Percentiles rank a stretch among this genome's conserved stretches.
phyloP scores from a whole-genome alignment of 2,888 invertebrate genomes.

The Myopa testacea region DNA sequence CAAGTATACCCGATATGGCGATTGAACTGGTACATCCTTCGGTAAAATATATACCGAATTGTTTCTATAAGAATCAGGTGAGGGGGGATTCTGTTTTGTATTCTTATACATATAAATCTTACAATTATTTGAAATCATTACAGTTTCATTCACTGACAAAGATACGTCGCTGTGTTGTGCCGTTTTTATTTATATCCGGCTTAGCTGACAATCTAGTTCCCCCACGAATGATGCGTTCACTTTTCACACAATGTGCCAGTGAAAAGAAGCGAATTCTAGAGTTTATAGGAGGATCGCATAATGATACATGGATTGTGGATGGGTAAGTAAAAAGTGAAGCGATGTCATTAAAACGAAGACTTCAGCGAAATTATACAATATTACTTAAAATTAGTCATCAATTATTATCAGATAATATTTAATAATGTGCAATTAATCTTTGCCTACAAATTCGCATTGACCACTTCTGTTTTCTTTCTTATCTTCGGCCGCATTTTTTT shows the following conservation, averaged over 20 bases:
- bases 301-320: slow-evolving; percentile 92
- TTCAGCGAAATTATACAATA: no score
- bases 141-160: slow-evolving; percentile 82
- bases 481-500: not conserved
- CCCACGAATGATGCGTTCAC: slow-evolving; percentile 87
- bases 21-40: slow-evolving; percentile 74
- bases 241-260: slow-evolving; percentile 82
- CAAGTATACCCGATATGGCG: slow-evolving; percentile 94
- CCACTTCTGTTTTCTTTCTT: not conserved
- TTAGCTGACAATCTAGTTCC: slow-evolving; percentile 89
- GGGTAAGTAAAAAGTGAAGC: slow-evolving; percentile 71
- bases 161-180: slow-evolving; percentile 78
- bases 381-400: no score
- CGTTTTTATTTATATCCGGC: slow-evolving; percentile 90
- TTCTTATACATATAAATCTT: slow-evolving; percentile 3
- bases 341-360: no score
- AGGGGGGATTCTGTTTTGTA: slow-evolving; percentile 27
- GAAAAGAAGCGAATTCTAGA: slow-evolving; percentile 81
- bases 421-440: not conserved
- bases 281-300: slow-evolving; percentile 88
- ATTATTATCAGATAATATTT: not conserved
- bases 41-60: slow-evolving; percentile 83
- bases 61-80: slow-evolving; percentile 94
- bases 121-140: slow-evolving; percentile 49
- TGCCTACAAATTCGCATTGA: not conserved